Base-by-base conservation (phyloP, 2,797 vertebrate genomes). In the Diceros bicornis region DNA sequence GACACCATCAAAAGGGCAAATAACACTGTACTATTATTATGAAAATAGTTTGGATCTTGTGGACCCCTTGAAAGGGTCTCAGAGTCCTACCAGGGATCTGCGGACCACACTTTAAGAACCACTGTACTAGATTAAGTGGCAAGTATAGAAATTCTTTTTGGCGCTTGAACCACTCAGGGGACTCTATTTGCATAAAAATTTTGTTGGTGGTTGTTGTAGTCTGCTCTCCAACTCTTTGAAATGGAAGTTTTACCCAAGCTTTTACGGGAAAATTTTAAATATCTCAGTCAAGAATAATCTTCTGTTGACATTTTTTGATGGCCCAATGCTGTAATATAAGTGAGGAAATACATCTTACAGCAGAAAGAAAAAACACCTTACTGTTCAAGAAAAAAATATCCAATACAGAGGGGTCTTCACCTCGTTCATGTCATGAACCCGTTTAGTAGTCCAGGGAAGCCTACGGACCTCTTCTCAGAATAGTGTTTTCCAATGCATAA, bases 161-260 rank as follows among this genome's bases (percentile, higher is more conserved):
- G 27, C 34, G 47, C 7, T 79, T 61, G 41, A 94, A 84, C 75
- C 57, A 85, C 68, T 41, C 18, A 16, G 47, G 34, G 25, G 21
- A 82, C 25, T 91, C 27, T 84, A 18, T 77, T 47, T 68, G 25
- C 55, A 61, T 78, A 90, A 72, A 82, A 89, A 23, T 66, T 18
- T 13, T 57, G 20, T 13, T 50, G 21, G 4, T 89, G 64, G 34
- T 87, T 2, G 20, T 75, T 94, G 12, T 81, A 74, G 17, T 95
- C 83, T 55, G 29, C 34, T 87, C 10, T 47, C 44, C 71, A 95
- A 32, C 20, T 96, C 61, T 96, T 91, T 92, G 86, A 96, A 96
- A 81, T 86, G 41, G 27, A 72, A 95, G 68, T 78, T 71, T 68
- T 75, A 55, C 37, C 44, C 47, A 71, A 50, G 29, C 11, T 75